These are phyloP conservation scores for Vanessa tameamea DNA, from an alignment of 1,140 invertebrate species.

Conservation along the genomic window DNA sequence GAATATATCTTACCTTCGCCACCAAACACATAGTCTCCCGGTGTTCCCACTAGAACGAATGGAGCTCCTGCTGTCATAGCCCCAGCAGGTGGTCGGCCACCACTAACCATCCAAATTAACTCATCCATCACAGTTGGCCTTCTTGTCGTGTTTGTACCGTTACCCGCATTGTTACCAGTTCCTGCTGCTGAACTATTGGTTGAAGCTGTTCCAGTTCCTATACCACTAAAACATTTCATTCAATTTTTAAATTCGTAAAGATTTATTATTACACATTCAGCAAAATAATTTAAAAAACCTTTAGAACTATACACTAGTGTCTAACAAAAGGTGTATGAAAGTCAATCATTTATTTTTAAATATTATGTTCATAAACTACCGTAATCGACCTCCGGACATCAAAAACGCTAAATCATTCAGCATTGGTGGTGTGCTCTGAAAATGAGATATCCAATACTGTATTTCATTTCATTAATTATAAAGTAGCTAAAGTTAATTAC, in stretches of 20 bases:
- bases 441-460: conserved; percentile 20
- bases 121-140: conserved; percentile 63
- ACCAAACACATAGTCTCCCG: conserved; percentile 84
- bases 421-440: conserved; percentile 60
- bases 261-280: not conserved
- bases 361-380: conserved; percentile 48
- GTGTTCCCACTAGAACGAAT: conserved; percentile 69
- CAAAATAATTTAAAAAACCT: too few relatives aligned
- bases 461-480: not conserved
- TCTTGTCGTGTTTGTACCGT: conserved; percentile 21
- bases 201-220: conserved; percentile 15
- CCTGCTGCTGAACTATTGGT: conserved; percentile 7
- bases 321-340: too few relatives aligned
- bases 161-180: not conserved
- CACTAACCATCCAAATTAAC: conserved; percentile 68
- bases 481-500: too few relatives aligned
- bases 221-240: conserved; percentile 17
- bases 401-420: conserved; percentile 69
- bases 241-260: not conserved
- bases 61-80: conserved; percentile 60
- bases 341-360: not conserved
- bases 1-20: conserved; percentile 80
- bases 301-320: too few relatives aligned
- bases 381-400: conserved; percentile 61
- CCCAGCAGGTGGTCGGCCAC: conserved; percentile 49